Evolutionary conservation across 2,113 vertebrate species (phyloP).

Genomic region (Pedetes capensis): DNA sequence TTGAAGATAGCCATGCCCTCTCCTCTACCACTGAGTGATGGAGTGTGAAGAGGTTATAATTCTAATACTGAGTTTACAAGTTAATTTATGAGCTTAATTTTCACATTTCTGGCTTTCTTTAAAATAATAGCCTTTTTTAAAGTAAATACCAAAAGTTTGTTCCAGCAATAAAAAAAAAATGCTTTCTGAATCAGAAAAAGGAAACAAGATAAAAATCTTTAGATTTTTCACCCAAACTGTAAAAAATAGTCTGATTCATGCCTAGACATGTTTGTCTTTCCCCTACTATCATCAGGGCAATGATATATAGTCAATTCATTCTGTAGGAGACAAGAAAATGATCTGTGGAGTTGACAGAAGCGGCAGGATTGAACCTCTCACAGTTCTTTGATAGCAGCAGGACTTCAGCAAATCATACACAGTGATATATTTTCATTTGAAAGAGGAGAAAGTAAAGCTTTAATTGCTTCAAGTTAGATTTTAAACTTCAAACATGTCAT

Average conservation of each 20-base stretch:
- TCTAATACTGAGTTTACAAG: background rate
- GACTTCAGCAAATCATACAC: background rate
- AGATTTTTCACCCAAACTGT: background rate
- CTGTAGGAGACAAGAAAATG: background rate
- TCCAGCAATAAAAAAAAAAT: background rate
- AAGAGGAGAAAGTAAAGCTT: background rate
- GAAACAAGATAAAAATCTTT: background rate
- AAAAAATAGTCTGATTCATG: background rate
- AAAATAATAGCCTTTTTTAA: background rate
- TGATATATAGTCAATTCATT: background rate
- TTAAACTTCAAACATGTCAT: background rate
- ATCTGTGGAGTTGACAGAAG: too few relatives aligned
- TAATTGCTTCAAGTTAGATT: background rate
- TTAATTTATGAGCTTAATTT: background rate
- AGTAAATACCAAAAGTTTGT: background rate
- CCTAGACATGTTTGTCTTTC: background rate
- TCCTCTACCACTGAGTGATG: background rate
- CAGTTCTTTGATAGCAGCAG: background rate
- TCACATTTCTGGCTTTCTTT: background rate
- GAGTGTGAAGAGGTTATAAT: background rate
- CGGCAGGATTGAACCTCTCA: background rate
- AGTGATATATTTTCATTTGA: background rate
- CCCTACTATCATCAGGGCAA: too few relatives aligned
- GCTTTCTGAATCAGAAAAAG: background rate
- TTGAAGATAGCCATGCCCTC: too few relatives aligned